Conservation (phyloP, 2,888 invertebrate genomes). For the Xestia rhomboidea region DNA sequence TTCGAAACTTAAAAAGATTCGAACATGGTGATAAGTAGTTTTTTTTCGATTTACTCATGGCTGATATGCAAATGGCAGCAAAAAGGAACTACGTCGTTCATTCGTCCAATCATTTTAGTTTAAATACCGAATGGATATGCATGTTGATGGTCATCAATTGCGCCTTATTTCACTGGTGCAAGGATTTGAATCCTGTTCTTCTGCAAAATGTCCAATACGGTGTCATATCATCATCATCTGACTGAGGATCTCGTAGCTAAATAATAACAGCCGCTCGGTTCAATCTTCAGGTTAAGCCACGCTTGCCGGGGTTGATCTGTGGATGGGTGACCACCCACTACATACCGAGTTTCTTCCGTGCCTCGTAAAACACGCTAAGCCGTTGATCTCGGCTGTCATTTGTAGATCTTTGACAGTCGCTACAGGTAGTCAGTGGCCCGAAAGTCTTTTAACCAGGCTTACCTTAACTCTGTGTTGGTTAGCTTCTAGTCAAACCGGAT, state of each 20-base stretch:
- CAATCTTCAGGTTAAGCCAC: neutral
- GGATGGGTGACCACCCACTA: neutral
- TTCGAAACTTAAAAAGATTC: slow-evolving; percentile 4
- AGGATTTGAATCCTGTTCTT: neutral
- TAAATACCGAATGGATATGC: too few species aligned
- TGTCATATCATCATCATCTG: neutral
- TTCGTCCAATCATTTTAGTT: neutral
- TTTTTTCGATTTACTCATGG: neutral
- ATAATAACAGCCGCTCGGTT: neutral
- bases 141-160: neutral
- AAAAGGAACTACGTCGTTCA: too few species aligned
- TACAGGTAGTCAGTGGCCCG: neutral
- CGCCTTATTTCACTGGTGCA: neutral
- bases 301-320: neutral
- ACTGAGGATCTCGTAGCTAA: neutral
- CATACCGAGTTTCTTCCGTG: neutral
- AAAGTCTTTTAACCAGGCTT: too few species aligned
- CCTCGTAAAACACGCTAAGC: neutral
- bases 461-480: neutral
- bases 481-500: neutral
- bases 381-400: neutral
- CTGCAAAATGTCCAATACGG: too few species aligned
- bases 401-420: neutral
- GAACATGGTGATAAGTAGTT: neutral
- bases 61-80: neutral